These are phyloP conservation scores for Crossaster papposus DNA, from an alignment of 53 echinoderm and acorn worm genomes.

Conservation along the genomic window DNA sequence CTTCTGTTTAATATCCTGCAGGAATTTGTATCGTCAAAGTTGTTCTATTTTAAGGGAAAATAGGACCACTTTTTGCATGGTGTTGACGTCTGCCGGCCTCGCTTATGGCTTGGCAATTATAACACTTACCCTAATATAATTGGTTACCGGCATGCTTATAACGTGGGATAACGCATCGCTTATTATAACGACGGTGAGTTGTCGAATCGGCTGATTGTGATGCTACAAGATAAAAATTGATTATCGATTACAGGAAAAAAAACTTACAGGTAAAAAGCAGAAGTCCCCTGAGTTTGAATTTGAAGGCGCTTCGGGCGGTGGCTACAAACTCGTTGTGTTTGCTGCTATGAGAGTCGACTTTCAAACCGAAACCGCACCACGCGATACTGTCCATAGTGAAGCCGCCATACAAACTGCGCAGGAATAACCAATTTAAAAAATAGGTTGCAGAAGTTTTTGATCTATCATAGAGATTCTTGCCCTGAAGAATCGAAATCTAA, in stretches of 20 bases:
- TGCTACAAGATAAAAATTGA: background rate
- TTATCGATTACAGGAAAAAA: background rate
- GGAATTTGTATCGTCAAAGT: too few species aligned
- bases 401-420: conserved; percentile 63
- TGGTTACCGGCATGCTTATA: too few species aligned
- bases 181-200: too few species aligned
- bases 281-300: background rate
- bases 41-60: too few species aligned
- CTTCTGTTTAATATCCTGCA: too few species aligned
- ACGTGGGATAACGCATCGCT: too few species aligned
- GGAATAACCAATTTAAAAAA: background rate
- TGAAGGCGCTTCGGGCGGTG: background rate
- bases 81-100: too few species aligned
- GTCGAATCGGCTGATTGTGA: too few species aligned
- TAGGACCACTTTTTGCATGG: too few species aligned
- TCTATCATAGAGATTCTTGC: background rate
- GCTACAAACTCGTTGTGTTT: conserved; percentile 71
- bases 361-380: conserved; percentile 72
- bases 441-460: background rate
- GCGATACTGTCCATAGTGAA: conserved; percentile 79
- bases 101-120: too few species aligned
- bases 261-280: background rate
- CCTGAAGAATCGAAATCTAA: background rate
- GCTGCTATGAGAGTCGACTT: conserved; percentile 74
- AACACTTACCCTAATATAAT: too few species aligned